Evolutionary conservation across 2,888 invertebrate species (phyloP).

Genomic region (Cheilosia scutellata): DNA sequence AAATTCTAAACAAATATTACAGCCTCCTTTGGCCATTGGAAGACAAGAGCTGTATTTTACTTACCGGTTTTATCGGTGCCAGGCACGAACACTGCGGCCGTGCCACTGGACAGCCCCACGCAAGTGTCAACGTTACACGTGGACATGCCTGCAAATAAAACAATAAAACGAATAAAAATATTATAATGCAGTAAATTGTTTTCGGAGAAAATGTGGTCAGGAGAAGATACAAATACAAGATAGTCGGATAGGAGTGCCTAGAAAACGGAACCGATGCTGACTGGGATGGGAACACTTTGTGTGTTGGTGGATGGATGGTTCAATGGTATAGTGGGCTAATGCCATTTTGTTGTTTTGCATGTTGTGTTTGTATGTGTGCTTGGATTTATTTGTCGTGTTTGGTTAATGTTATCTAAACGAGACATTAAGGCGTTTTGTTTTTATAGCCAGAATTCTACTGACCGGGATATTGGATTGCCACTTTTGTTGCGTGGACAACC

Average conservation of each 20-base stretch:
- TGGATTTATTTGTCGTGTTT: slow-evolving; percentile 71
- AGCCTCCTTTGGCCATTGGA: not conserved
- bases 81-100: slow-evolving; percentile 81
- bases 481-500: slow-evolving; percentile 34
- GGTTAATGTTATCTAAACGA: slow-evolving; percentile 69
- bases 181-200: slow-evolving; percentile 20
- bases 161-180: slow-evolving; percentile 58
- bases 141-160: slow-evolving; percentile 79
- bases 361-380: slow-evolving; percentile 20
- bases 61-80: slow-evolving; percentile 81
- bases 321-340: slow-evolving; percentile 61
- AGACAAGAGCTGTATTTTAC: slow-evolving; percentile 68
- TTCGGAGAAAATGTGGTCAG: slow-evolving; percentile 19
- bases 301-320: slow-evolving; percentile 16
- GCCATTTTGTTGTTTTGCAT: slow-evolving; percentile 66
- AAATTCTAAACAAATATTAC: not conserved
- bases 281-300: slow-evolving; percentile 32
- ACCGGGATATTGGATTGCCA: slow-evolving; percentile 24
- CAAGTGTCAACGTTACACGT: slow-evolving; percentile 83
- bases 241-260: slow-evolving; percentile 47
- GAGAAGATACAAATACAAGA: slow-evolving; percentile 6
- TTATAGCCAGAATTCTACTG: slow-evolving; percentile 46
- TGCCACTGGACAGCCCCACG: slow-evolving; percentile 84
- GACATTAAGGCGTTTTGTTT: slow-evolving; percentile 72
- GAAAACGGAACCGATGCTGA: slow-evolving; percentile 37